Percentiles rank a stretch among this genome's conserved stretches.
Conservation (phyloP, 2,888 invertebrate species). For the Chromoteleia sp. region DNA sequence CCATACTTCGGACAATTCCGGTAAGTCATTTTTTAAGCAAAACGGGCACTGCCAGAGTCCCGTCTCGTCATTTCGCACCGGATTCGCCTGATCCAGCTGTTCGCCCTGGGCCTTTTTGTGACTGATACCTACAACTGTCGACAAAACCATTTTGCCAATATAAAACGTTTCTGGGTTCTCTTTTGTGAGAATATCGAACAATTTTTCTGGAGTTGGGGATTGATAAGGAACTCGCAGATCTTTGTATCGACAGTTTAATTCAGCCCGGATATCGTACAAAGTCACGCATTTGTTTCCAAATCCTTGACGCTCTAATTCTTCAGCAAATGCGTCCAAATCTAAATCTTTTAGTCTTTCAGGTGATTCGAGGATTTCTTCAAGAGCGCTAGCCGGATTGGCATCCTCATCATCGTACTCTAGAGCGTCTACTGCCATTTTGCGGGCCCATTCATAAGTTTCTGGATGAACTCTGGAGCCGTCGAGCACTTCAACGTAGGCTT, state of each 20-base stretch:
- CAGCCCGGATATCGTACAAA: slow-evolving; percentile 97
- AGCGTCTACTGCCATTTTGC: slow-evolving; percentile 99
- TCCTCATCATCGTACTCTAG: slow-evolving; percentile 99
- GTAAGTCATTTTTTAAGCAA: slow-evolving; percentile 97
- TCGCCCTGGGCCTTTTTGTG: slow-evolving; percentile 96
- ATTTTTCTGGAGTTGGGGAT: slow-evolving; percentile 93
- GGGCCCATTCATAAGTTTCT: slow-evolving; percentile 99
- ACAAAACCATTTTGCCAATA: slow-evolving; percentile 93
- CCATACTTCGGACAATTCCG: slow-evolving; percentile 98
- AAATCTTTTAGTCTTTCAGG: slow-evolving; percentile 97
- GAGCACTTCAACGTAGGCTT: slow-evolving; percentile 97
- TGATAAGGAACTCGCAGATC: slow-evolving; percentile 93
- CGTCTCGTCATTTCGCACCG: slow-evolving; percentile 96
- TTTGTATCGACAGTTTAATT: slow-evolving; percentile 96
- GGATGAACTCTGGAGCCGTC: slow-evolving; percentile 99
- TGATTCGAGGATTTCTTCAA: slow-evolving; percentile 98
- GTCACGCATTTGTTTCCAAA: slow-evolving; percentile 97
- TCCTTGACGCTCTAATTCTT: slow-evolving; percentile 96
- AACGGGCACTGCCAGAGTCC: slow-evolving; percentile 99
- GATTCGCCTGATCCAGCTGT: slow-evolving; percentile 97
- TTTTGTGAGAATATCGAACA: slow-evolving; percentile 98
- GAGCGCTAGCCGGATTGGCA: slow-evolving; percentile 97
- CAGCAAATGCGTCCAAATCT: slow-evolving; percentile 99
- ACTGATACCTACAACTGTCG: slow-evolving; percentile 92
- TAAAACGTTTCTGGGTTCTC: slow-evolving; percentile 98